Conservation (phyloP, 2,113 vertebrate species). For the Notiomystis cincta region DNA sequence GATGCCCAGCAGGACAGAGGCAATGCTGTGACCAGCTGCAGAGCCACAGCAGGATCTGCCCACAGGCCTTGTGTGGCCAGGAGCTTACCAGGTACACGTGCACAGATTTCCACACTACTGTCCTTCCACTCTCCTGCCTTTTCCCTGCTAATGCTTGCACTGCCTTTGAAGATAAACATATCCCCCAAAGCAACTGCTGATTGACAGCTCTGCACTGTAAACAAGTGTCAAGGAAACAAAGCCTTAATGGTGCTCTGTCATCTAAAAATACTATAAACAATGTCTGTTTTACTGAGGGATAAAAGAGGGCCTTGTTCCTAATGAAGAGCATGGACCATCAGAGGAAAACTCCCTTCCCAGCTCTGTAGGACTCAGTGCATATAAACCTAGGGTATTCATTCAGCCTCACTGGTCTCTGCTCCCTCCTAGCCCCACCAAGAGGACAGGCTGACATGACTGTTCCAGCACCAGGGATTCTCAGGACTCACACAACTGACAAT, state of each 20-base stretch:
- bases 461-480: neutral
- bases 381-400: neutral
- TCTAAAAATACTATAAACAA: slow-evolving; percentile 24
- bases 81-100: neutral
- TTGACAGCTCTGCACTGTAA: neutral
- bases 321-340: neutral
- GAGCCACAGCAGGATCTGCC: neutral
- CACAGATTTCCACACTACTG: neutral
- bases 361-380: neutral
- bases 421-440: neutral
- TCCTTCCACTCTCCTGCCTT: neutral
- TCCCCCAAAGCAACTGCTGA: neutral
- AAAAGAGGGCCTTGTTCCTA: slow-evolving; percentile 24
- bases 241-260: neutral
- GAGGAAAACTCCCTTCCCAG: neutral
- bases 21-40: neutral
- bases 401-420: neutral
- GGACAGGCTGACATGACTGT: neutral
- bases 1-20: neutral
- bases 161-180: neutral
- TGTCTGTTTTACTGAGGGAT: neutral
- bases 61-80: neutral
- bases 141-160: neutral
- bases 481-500: neutral
- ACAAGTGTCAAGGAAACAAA: slow-evolving; percentile 19